A percentile compares a stretch with the other conserved stretches of the same genome.
Evolutionary conservation across 2,888 invertebrate species (phyloP).

Genomic region (Drosophila engyochracea): DNA sequence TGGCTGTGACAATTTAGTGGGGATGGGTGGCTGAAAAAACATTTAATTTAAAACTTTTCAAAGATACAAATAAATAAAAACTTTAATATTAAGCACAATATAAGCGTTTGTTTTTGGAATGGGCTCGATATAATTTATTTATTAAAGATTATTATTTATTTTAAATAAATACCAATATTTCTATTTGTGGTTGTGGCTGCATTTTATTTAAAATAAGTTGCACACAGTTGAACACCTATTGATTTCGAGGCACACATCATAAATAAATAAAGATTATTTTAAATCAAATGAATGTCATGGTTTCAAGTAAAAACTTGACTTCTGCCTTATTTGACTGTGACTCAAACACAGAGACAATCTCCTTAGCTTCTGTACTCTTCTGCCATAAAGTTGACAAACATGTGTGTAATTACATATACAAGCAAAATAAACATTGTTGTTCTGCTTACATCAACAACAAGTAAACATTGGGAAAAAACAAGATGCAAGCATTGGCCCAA

Average conservation of each 20-base stretch:
- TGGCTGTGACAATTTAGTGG: conserved; percentile 31
- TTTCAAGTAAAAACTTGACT: not conserved
- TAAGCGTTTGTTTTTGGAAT: not conserved
- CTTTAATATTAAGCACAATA: not conserved
- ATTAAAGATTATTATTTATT: not conserved
- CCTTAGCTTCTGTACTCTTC: not conserved
- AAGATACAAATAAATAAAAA: conserved; percentile 9
- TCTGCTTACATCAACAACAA: conserved; percentile 43
- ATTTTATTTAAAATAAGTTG: not conserved
- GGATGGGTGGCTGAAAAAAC: not conserved
- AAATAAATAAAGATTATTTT: not conserved
- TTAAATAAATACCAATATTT: not conserved
- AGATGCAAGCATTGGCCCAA: conserved; percentile 17
- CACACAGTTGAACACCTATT: not conserved
- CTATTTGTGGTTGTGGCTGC: not conserved
- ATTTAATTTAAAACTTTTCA: not conserved
- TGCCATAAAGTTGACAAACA: conserved; percentile 39
- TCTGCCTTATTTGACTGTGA: conserved; percentile 1
- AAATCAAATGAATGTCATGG: not conserved
- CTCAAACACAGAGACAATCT: not conserved
- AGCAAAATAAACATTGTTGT: conserved; percentile 50
- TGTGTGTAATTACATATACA: conserved; percentile 63
- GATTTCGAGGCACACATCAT: not conserved
- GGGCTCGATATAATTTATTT: not conserved
- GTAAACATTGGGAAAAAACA: conserved; percentile 15